phyloP scores from a whole-genome alignment of 2,888 invertebrate species.

The Rotaria macrura region DNA sequence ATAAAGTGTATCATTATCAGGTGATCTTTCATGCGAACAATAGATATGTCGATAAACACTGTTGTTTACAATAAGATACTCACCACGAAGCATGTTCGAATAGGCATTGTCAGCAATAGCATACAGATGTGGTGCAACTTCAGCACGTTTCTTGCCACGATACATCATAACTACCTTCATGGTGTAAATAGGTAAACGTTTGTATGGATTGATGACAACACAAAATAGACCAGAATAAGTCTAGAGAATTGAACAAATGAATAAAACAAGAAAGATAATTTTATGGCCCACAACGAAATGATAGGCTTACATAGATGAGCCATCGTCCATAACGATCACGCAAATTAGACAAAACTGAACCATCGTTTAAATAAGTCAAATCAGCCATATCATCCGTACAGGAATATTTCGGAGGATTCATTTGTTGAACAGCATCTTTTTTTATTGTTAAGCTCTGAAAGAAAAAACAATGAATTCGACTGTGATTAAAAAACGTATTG shows the following conservation, averaged over 20 bases:
- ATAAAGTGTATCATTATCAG: neutral
- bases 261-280: neutral
- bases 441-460: slow-evolving; percentile 66
- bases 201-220: slow-evolving; percentile 32
- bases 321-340: slow-evolving; percentile 42
- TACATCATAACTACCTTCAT: slow-evolving; percentile 30
- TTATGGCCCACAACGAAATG: slow-evolving; percentile 40
- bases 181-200: slow-evolving; percentile 32
- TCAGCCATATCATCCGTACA: slow-evolving; percentile 49
- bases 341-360: slow-evolving; percentile 47
- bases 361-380: slow-evolving; percentile 49
- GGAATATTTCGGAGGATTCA: slow-evolving; percentile 50
- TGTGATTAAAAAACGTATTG: neutral
- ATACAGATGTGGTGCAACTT: slow-evolving; percentile 34
- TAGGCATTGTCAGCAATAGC: slow-evolving; percentile 33
- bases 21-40: slow-evolving; percentile 1
- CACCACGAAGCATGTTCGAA: slow-evolving; percentile 54
- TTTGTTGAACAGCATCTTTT: slow-evolving; percentile 49
- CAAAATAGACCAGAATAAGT: slow-evolving; percentile 33
- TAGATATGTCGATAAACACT: neutral
- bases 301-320: slow-evolving; percentile 46
- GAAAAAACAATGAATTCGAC: too few species aligned
- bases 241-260: slow-evolving; percentile 13
- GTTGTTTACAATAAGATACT: neutral
- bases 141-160: slow-evolving; percentile 28